Conservation (phyloP, 2,113 vertebrate species). For the Corapipo altera region DNA sequence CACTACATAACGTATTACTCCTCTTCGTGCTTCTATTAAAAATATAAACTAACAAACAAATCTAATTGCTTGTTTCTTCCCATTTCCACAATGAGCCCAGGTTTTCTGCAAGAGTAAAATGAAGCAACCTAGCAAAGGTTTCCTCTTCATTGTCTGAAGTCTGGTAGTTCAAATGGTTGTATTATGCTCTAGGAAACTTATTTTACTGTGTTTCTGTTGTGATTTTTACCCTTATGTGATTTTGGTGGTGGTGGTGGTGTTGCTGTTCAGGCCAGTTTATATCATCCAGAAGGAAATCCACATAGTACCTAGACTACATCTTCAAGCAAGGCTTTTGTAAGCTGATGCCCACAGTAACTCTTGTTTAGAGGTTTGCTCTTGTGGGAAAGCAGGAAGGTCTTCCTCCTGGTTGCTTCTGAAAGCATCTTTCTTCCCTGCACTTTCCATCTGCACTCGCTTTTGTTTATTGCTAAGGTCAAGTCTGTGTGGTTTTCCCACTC, state of each 20-base stretch:
- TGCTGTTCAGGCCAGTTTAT: neutral
- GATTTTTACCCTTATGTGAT: neutral
- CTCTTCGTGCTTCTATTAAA: neutral
- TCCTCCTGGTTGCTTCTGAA: neutral
- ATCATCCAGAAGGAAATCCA: neutral
- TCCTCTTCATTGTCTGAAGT: neutral
- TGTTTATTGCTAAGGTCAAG: neutral
- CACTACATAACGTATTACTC: neutral
- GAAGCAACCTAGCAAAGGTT: neutral
- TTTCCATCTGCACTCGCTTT: neutral
- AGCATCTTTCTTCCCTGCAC: neutral
- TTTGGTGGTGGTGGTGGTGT: neutral
- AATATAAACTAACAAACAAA: neutral
- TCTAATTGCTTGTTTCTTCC: neutral
- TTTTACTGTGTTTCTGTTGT: neutral
- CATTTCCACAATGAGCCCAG: neutral
- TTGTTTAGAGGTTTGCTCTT: neutral
- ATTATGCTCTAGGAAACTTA: neutral
- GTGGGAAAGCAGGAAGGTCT: neutral
- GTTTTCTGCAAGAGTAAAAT: neutral
- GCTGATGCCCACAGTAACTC: neutral
- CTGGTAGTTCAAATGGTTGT: neutral
- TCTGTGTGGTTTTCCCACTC: neutral
- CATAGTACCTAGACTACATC: fast-evolving
- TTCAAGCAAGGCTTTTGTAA: neutral